Evolutionary conservation across 64 coral and sea anemone species (phyloP).

Genomic region (Pocillopora verrucosa): DNA sequence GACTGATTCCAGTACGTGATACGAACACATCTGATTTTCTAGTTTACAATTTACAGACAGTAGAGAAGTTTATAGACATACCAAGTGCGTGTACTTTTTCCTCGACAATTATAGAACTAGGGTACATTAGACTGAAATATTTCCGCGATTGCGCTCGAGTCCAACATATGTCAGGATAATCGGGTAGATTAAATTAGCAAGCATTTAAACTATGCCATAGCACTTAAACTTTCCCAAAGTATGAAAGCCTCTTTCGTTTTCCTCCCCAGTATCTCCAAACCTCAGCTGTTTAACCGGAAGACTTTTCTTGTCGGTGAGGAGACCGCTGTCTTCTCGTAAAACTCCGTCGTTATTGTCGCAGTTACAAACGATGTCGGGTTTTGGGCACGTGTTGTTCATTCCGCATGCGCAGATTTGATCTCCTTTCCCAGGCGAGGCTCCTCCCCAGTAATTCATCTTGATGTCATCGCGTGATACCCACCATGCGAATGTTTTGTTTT

Average conservation of each 20-base stretch:
- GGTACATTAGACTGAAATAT: too few species aligned
- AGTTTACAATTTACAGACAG: too few species aligned
- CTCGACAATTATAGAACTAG: too few species aligned
- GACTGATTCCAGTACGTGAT: too few species aligned
- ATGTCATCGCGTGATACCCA: conserved; percentile 11
- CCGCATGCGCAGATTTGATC: conserved; percentile 15
- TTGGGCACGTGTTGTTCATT: neutral
- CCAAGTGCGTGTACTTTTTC: too few species aligned
- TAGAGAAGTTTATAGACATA: too few species aligned
- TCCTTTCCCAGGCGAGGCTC: neutral
- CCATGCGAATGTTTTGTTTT: neutral
- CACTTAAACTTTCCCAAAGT: conserved; percentile 21
- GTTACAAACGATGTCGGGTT: neutral
- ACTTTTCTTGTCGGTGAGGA: neutral
- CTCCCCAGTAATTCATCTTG: conserved; percentile 10
- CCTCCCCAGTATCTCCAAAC: conserved; percentile 7
- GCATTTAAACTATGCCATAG: neutral
- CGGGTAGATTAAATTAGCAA: neutral
- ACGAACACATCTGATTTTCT: too few species aligned
- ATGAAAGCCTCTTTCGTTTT: neutral
- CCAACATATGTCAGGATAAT: too few species aligned
- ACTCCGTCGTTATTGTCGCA: neutral
- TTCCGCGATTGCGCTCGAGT: too few species aligned
- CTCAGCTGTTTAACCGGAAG: conserved; percentile 18
- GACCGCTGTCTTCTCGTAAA: conserved; percentile 20